Evolutionary conservation across 2,113 vertebrate genomes (phyloP), one percentile per base, ranked within the genome.

Genomic region (Marcusenius ussheri): DNA sequence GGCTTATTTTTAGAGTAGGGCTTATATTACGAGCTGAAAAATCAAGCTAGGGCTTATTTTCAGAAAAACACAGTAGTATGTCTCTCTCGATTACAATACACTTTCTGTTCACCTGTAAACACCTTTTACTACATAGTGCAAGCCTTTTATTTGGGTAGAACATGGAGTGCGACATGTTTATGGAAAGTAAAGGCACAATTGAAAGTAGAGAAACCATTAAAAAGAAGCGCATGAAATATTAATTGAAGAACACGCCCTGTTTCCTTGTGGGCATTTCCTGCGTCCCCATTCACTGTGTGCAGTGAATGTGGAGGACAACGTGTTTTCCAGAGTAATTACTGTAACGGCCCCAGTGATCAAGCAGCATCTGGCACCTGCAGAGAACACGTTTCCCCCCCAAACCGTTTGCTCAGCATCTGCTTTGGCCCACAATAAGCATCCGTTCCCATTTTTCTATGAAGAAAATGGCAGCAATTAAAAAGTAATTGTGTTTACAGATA

Each of bases 391-490:
- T 13, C 3, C 24, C 21, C 21, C 46, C 56, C 88, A 74, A 53
- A 77, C 13, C 21, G 90, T 90, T 87, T 66, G 27, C n/a, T 89
- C 42, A 31, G 46, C 91, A 91, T 91, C 91, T 91, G 91, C 83
- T 74, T 88, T 2, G 62, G 11, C 47, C 88, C 90, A 91, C 89
- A 88, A 90, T 66, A 42, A 31, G 70, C 83, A 87, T 91, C 89
- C 74, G 86, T 91, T 91, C 49, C 15, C 5, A 6, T 70, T 70
- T 56, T 89, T 56, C 88, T 87, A 88, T 86, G 62, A 87, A 83
- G 89, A 89, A 91, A 90, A 80, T 80, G 49, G 35, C 47, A 58
- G 90, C 88, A 90, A 93, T 93, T 91, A 92, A 91, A 90, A 91
- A 91, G 80, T 58, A 88, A 91, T 93, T 90, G 58, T 70, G 83